A percentile compares a stretch with the other conserved stretches of the same genome.
Conservation (phyloP, 2,797 vertebrate genomes). For the Uromys caudimaculatus region DNA sequence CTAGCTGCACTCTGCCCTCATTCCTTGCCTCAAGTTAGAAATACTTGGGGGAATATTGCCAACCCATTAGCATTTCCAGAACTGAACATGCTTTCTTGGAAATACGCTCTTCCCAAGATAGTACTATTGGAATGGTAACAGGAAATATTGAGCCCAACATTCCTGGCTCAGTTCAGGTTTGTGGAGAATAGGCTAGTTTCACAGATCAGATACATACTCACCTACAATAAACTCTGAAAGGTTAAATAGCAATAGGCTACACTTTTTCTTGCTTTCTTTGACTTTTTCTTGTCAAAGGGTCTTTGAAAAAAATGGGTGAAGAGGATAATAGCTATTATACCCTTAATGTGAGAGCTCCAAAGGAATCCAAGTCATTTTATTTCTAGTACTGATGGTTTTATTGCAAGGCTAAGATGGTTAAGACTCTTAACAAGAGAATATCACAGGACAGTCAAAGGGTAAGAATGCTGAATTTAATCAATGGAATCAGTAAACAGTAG, state of each 20-base stretch:
- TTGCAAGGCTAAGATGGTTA: background rate
- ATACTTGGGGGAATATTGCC: constrained; percentile 79
- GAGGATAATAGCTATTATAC: background rate
- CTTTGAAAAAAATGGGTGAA: constrained; percentile 16
- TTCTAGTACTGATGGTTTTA: background rate
- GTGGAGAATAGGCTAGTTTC: constrained; percentile 44
- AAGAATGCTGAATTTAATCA: background rate
- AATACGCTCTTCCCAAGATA: constrained; percentile 82
- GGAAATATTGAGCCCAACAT: constrained; percentile 65
- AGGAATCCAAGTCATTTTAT: background rate
- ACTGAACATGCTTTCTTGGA: constrained; percentile 85
- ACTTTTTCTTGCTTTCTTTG: background rate
- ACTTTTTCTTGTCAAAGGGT: background rate
- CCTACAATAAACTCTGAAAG: constrained; percentile 56
- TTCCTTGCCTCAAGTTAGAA: constrained; percentile 70
- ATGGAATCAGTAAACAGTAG: background rate
- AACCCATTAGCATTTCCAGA: constrained; percentile 85
- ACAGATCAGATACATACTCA: constrained; percentile 24
- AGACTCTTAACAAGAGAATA: background rate
- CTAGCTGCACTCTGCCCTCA: constrained; percentile 77
- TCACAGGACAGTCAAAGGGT: background rate
- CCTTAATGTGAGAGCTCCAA: background rate
- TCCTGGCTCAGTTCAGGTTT: constrained; percentile 58
- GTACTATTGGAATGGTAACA: constrained; percentile 81
- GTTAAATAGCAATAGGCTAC: background rate